phyloP scores from a whole-genome alignment of 2,113 vertebrate species.

The Silurus asotus region DNA sequence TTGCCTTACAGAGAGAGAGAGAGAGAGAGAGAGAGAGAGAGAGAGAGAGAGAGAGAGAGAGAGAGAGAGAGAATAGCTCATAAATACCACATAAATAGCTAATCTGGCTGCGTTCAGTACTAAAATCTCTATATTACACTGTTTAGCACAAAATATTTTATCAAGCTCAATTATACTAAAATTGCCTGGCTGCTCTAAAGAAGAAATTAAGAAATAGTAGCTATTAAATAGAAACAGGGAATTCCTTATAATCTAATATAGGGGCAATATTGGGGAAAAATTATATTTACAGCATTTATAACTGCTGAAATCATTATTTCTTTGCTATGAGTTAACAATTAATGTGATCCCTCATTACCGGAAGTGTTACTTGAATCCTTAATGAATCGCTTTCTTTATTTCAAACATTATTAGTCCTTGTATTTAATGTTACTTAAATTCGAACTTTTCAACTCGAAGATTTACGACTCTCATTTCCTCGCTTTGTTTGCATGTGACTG shows the following conservation, averaged over 20 bases:
- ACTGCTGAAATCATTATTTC: neutral
- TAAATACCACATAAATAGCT: neutral
- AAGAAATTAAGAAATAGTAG: neutral
- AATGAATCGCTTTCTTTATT: neutral
- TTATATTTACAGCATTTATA: neutral
- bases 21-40: too few relatives aligned
- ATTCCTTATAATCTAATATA: neutral
- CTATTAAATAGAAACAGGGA: neutral
- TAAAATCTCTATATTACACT: neutral
- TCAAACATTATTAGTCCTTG: conserved; percentile 33
- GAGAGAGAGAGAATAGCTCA: too few relatives aligned
- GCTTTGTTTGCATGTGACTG: conserved; percentile 35
- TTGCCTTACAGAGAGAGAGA: too few relatives aligned
- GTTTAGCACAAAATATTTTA: neutral
- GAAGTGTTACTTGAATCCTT: neutral
- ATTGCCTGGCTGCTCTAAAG: neutral
- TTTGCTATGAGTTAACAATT: neutral
- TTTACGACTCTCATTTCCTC: conserved; percentile 46
- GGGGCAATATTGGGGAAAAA: too few relatives aligned
- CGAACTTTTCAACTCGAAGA: conserved; percentile 65
- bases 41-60: too few relatives aligned
- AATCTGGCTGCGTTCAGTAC: too few relatives aligned
- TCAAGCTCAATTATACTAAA: neutral
- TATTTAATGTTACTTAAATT: conserved; percentile 44
- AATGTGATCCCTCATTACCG: neutral